Base-by-base conservation (phyloP, 2,888 invertebrate species). In the Sphaeridia pumilis region DNA sequence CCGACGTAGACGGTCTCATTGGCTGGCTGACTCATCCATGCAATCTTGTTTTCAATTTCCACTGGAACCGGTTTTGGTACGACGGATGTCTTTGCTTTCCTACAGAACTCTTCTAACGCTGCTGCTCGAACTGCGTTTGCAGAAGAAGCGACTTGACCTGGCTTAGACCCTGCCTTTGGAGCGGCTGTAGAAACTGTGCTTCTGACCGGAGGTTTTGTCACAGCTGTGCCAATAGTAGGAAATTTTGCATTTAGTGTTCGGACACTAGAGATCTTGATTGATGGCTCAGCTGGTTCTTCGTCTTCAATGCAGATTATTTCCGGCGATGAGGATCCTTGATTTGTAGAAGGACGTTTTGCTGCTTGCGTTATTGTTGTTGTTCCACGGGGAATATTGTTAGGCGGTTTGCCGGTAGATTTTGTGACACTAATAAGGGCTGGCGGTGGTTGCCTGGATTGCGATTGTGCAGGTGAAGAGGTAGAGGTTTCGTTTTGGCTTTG, bases 221-320 rank as follows among this genome's bases (percentile, higher is more conserved):
- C 31, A 31, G 31, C 14, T 4, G 36, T 17, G 12, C 17, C 17
- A 14, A 36, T 14, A 22, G 17, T 12, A 4, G 47, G 21, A 38
- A 5, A 5, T 5, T 38, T 38, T 5, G 47, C 47, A n/a, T n/a
- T n/a, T 4, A 47, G 24, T 35, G 47, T 47, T 4, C 20, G 34
- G 12, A 47, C 47, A 22, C 47, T 47, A 2, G 34, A 10, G 14
- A 47, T 47, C 14, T 17, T n/a, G 35, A 34, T 20, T 26, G 28
- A 2, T 4, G 31, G n/a, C 14, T 35, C 47, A 47, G 12, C 47
- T 10, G 34, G 35, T 24, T 47, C 35, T 24, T 47, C 47, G 5
- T 31, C 46, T 35, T 34, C 35, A 20, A 45, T 4, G 14, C 25
- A 45, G 14, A 45, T 27, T 7, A 45, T 10, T 12, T 24, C 45